Evolutionary conservation across 64 coral and sea anemone species (phyloP).

Genomic region (Astreopora myriophthalma): DNA sequence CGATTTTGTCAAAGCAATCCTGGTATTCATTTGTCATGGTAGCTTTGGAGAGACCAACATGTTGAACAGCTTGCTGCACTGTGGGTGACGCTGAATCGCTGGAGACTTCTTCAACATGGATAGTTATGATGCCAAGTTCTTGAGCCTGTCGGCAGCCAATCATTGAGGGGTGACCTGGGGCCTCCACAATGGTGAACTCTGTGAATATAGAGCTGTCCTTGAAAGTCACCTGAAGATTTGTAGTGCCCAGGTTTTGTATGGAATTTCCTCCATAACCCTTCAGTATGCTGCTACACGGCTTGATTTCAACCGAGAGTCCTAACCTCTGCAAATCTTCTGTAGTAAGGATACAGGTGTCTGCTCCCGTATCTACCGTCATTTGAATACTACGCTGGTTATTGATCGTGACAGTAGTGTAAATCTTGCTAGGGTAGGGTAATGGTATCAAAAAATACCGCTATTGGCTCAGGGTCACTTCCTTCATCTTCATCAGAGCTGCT

Average conservation of each 20-base stretch:
- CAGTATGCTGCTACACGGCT: constrained; percentile 29
- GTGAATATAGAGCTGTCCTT: constrained; percentile 38
- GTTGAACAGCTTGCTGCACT: background rate
- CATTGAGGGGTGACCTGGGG: constrained; percentile 70
- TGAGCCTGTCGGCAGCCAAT: constrained; percentile 58
- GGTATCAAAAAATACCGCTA: background rate
- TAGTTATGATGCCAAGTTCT: background rate
- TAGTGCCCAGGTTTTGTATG: constrained; percentile 43
- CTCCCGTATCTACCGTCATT: background rate
- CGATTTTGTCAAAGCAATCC: constrained; percentile 54
- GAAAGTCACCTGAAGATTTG: background rate
- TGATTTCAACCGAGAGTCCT: constrained; percentile 22
- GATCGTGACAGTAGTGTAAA: constrained; percentile 28
- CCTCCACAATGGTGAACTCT: constrained; percentile 55
- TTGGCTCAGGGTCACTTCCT: background rate
- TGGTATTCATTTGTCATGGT: constrained; percentile 24
- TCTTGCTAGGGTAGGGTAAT: constrained; percentile 57
- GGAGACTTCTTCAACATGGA: background rate
- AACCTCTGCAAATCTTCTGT: background rate
- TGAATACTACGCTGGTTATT: background rate
- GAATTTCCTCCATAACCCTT: constrained; percentile 49
- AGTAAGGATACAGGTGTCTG: background rate
- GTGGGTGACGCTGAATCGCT: background rate
- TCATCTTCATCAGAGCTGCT: background rate
- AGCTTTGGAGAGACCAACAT: constrained; percentile 12